phyloP scores from a whole-genome alignment of 2,888 invertebrate genomes.

The Allacma fusca region DNA sequence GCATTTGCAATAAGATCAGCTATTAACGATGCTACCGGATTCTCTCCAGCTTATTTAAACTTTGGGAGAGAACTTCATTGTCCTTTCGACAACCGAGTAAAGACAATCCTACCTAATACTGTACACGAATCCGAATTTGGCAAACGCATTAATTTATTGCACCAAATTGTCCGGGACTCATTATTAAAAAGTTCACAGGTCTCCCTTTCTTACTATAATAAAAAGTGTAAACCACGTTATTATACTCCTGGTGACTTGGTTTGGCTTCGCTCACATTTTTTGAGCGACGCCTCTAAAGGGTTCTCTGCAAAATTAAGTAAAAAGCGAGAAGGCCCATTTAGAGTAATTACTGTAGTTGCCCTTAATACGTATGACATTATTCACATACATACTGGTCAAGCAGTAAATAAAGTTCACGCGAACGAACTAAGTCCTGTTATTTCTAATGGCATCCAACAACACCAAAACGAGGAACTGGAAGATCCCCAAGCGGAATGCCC shows the following conservation, averaged over 20 bases:
- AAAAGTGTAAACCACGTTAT: not conserved
- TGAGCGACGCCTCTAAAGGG: slow-evolving; percentile 23
- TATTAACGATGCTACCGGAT: slow-evolving; percentile 29
- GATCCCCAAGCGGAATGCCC: too few relatives aligned
- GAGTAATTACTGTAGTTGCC: slow-evolving; percentile 6
- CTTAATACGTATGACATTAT: too few relatives aligned
- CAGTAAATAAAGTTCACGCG: slow-evolving; percentile 44
- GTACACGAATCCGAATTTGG: too few relatives aligned
- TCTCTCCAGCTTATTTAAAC: too few relatives aligned
- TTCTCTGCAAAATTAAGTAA: slow-evolving; percentile 35
- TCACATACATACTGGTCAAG: too few relatives aligned
- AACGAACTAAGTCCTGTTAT: slow-evolving; percentile 43
- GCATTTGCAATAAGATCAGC: slow-evolving; percentile 44
- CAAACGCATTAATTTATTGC: not conserved
- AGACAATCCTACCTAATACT: not conserved
- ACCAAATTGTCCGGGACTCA: not conserved
- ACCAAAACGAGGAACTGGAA: too few relatives aligned
- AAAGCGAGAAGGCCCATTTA: slow-evolving; percentile 52
- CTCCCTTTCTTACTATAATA: slow-evolving; percentile 45
- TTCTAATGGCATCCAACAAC: too few relatives aligned
- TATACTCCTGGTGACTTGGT: slow-evolving; percentile 30
- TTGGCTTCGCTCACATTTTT: not conserved
- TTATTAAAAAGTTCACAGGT: not conserved
- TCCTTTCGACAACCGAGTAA: slow-evolving; percentile 43
- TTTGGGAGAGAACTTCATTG: slow-evolving; percentile 46